Conservation (phyloP, 1,140 invertebrate species). For the Nasonia vitripennis region DNA sequence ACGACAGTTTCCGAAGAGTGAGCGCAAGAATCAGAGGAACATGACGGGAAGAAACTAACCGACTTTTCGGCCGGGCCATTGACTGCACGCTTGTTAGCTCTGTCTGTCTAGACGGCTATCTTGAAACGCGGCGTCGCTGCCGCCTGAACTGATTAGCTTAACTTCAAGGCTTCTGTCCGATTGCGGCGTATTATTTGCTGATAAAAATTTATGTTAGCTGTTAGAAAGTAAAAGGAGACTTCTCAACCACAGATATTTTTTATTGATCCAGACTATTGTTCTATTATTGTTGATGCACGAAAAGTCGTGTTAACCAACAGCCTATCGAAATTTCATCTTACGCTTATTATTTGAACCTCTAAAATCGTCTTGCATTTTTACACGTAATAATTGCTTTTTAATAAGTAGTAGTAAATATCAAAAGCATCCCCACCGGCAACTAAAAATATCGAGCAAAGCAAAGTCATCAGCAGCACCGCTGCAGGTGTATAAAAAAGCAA, state of each 20-base stretch:
- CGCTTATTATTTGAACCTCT: too few species aligned
- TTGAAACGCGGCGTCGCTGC: background rate
- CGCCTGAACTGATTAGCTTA: background rate
- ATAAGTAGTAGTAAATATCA: too few species aligned
- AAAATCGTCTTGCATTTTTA: too few species aligned
- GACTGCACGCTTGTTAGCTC: background rate
- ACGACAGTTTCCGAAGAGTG: constrained; percentile 71
- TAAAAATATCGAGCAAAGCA: too few species aligned
- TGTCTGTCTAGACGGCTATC: background rate
- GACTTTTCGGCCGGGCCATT: background rate
- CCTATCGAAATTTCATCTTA: too few species aligned
- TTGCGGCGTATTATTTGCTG: too few species aligned
- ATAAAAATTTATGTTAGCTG: background rate
- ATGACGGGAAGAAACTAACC: constrained; percentile 43
- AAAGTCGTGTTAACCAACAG: too few species aligned
- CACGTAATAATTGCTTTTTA: too few species aligned
- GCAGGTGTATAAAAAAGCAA: background rate
- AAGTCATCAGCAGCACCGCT: too few species aligned
- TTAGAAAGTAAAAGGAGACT: background rate
- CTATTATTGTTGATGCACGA: too few species aligned
- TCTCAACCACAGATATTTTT: background rate
- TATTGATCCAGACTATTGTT: too few species aligned
- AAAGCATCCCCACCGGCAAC: too few species aligned
- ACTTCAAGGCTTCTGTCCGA: background rate
- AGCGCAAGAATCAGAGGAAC: constrained; percentile 66